Evolutionary conservation across 1,140 invertebrate genomes (phyloP).

Genomic region (Leptonema lineaticorne): DNA sequence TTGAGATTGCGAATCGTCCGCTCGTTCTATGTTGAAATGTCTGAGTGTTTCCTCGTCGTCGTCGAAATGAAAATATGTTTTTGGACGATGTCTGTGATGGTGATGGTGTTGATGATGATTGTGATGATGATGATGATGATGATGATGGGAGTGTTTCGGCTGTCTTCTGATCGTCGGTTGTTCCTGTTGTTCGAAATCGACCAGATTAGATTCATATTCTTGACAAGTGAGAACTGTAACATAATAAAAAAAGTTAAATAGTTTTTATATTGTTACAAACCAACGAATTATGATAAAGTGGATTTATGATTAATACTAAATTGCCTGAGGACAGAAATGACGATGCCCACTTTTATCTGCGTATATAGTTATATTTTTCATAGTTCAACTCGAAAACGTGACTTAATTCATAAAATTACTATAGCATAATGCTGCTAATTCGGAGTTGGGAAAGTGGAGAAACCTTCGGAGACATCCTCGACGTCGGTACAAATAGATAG

Average conservation of each 20-base stretch:
- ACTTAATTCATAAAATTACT: too few species aligned
- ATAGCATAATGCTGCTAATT: too few species aligned
- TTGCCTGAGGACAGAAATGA: neutral
- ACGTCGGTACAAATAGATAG: too few species aligned
- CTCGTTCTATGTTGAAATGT: slow-evolving; percentile 4
- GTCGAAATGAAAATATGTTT: slow-evolving; percentile 1
- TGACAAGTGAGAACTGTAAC: slow-evolving; percentile 18
- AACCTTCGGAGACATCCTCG: too few species aligned
- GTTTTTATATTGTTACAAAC: neutral
- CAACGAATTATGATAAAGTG: neutral
- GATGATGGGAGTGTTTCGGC: neutral
- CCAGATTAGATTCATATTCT: slow-evolving; percentile 16
- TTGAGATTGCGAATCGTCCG: neutral
- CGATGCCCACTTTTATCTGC: too few species aligned
- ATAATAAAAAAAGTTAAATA: neutral
- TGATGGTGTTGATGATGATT: slow-evolving; percentile 1
- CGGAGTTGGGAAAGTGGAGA: too few species aligned
- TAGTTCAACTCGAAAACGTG: too few species aligned
- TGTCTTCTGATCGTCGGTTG: neutral
- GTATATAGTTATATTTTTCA: too few species aligned
- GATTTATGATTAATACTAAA: too few species aligned
- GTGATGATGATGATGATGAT: neutral
- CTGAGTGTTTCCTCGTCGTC: slow-evolving; percentile 9
- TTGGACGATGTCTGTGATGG: slow-evolving; percentile 15
- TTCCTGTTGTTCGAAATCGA: slow-evolving; percentile 9